Percentiles rank a stretch among this genome's conserved stretches.
These are phyloP conservation scores for Python bivittatus DNA, from an alignment of 2,113 vertebrate genomes.

Conservation along the genomic window DNA sequence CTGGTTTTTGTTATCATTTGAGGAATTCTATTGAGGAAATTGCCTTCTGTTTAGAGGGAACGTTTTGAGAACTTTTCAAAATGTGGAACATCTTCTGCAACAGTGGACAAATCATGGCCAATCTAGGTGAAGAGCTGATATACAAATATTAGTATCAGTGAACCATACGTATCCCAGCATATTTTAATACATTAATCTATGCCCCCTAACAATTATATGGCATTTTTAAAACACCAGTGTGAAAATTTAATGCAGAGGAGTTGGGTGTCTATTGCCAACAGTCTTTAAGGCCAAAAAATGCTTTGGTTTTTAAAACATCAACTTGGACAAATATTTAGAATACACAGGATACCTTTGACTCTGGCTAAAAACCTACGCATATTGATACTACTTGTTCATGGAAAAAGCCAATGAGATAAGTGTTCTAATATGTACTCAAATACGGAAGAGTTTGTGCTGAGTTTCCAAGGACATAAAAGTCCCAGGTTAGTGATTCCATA, in stretches of 20 bases:
- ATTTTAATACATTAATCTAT: not conserved
- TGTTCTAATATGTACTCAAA: slow-evolving; percentile 1
- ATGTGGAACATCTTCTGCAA: not conserved
- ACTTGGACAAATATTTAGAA: not conserved
- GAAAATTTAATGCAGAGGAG: not conserved
- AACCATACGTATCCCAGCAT: not conserved
- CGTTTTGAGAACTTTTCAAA: not conserved
- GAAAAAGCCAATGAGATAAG: slow-evolving; percentile 7
- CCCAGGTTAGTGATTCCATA: slow-evolving; percentile 3
- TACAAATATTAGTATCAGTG: not conserved
- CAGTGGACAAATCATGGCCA: not conserved
- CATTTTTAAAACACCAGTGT: not conserved
- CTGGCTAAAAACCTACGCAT: not conserved
- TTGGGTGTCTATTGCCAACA: not conserved
- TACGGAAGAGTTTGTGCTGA: slow-evolving; percentile 1
- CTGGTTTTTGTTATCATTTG: not conserved
- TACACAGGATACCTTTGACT: slow-evolving; percentile 3
- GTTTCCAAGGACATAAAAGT: not conserved
- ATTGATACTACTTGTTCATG: not conserved
- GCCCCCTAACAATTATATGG: not conserved
- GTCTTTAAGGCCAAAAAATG: not conserved
- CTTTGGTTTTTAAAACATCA: slow-evolving; percentile 9
- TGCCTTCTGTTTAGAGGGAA: not conserved
- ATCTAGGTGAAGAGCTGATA: not conserved
- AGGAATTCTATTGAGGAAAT: not conserved